Evolutionary conservation across 2,888 invertebrate species (phyloP).

Genomic region (Xylota segnis): DNA sequence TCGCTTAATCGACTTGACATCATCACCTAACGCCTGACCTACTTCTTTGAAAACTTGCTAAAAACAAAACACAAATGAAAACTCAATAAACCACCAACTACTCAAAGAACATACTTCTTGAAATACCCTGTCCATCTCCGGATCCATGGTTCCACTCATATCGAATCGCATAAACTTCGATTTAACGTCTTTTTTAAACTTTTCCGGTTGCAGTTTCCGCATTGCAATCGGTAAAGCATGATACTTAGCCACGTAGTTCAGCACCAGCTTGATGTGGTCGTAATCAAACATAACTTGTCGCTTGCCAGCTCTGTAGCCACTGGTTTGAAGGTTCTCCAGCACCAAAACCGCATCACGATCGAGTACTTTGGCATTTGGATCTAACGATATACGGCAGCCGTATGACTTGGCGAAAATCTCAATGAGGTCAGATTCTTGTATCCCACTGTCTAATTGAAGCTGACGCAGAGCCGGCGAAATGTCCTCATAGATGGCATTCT

Average conservation of each 20-base stretch:
- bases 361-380: slow-evolving; percentile 81
- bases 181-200: slow-evolving; percentile 83
- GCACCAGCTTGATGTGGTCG: slow-evolving; percentile 84
- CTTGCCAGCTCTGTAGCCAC: slow-evolving; percentile 85
- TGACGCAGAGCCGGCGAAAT: slow-evolving; percentile 85
- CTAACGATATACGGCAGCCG: slow-evolving; percentile 85
- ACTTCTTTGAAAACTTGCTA: slow-evolving; percentile 78
- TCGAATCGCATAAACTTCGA: slow-evolving; percentile 82
- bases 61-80: slow-evolving; percentile 15
- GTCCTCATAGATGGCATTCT: slow-evolving; percentile 86
- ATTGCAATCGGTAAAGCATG: slow-evolving; percentile 87
- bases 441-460: slow-evolving; percentile 85
- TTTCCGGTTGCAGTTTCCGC: slow-evolving; percentile 84
- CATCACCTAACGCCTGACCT: slow-evolving; percentile 74
- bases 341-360: slow-evolving; percentile 87
- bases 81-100: background rate
- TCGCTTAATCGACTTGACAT: slow-evolving; percentile 76
- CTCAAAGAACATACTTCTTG: slow-evolving; percentile 51
- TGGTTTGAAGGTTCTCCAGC: slow-evolving; percentile 86
- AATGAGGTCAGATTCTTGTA: slow-evolving; percentile 83
- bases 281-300: slow-evolving; percentile 85
- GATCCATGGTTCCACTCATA: slow-evolving; percentile 76
- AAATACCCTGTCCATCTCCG: slow-evolving; percentile 24
- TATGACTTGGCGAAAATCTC: slow-evolving; percentile 86
- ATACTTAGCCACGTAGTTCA: slow-evolving; percentile 86